phyloP scores from a whole-genome alignment of 2,113 vertebrate species.

The Scalopus aquaticus region DNA sequence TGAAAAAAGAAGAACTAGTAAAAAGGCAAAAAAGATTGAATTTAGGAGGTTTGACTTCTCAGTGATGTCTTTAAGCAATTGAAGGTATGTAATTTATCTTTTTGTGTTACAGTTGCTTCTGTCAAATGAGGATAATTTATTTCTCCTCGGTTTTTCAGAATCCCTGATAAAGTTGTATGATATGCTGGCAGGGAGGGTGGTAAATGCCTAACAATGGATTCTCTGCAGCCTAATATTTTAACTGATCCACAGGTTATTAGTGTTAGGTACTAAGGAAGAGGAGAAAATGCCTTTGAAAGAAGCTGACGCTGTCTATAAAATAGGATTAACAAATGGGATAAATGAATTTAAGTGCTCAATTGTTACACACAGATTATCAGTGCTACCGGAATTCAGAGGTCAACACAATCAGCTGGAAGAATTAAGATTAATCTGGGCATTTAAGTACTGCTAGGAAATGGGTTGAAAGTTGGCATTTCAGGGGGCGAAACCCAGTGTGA shows the following conservation, averaged over 20 bases:
- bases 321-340: background rate
- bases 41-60: conserved; percentile 8
- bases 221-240: background rate
- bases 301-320: conserved; percentile 27
- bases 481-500: background rate
- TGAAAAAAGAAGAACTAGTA: background rate
- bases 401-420: background rate
- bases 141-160: conserved; percentile 14
- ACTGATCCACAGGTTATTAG: background rate
- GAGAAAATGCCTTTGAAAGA: conserved; percentile 14
- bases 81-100: background rate
- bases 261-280: background rate
- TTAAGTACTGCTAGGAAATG: background rate
- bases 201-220: background rate
- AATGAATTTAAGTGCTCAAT: background rate
- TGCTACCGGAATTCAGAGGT: background rate
- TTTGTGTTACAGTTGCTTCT: background rate
- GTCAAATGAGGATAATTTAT: background rate
- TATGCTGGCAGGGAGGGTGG: background rate
- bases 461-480: background rate
- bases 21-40: conserved; percentile 25
- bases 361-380: background rate
- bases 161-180: background rate
- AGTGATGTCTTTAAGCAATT: background rate
- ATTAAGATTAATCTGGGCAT: background rate